Base-by-base conservation (phyloP, 2,888 invertebrate species). In the Eilema caniola region DNA sequence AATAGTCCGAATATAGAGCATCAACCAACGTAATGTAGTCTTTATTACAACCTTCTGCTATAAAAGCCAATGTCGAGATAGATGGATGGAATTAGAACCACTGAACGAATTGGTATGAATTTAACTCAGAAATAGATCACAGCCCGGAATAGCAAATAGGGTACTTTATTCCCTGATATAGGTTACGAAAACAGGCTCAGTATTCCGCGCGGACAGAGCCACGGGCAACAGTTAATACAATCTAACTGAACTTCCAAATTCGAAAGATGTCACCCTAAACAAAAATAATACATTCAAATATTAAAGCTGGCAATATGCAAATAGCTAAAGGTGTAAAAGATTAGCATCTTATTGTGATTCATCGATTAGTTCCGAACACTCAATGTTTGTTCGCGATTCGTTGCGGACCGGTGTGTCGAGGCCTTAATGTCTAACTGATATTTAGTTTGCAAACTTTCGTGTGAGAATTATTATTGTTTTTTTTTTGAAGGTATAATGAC, bases 271-370 rank as follows among this genome's bases (percentile, higher is more conserved):
- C 77, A 75, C 75, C 74, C 80, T 41, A 68, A 60, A 67, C 20
- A n/a, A 24, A 65, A 66, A 82, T 69, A 77, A 64, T 70, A 67
- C n/a, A 75, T 71, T 67, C 65, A 62, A 62, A 71, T 60, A 67
- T 65, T 69, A 75, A 76, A 76, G 71, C 74, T 72, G 84, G 74
- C 72, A 89, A 89, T 92, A 95, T 95, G 95, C 89, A 89, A 95
- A 95, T 93, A 62, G n/a, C 72, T 66, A 93, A 95, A 95, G 95
- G 95, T 95, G 95, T 92, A 83, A 88, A 92, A 94, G 95, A 94
- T 95, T 95, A 93, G 88, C 91, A 93, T 93, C 93, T 94, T 94
- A 93, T 93, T 94, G 87, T 92, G 92, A 91, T 91, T 89, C 86
- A 78, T 76, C 85, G 89, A 93, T 94, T 93, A 81, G 94, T 90